Evolutionary conservation across 1,140 invertebrate genomes (phyloP), one percentile per base, ranked within the genome.

Genomic region (Aporrectodea caliginosa): DNA sequence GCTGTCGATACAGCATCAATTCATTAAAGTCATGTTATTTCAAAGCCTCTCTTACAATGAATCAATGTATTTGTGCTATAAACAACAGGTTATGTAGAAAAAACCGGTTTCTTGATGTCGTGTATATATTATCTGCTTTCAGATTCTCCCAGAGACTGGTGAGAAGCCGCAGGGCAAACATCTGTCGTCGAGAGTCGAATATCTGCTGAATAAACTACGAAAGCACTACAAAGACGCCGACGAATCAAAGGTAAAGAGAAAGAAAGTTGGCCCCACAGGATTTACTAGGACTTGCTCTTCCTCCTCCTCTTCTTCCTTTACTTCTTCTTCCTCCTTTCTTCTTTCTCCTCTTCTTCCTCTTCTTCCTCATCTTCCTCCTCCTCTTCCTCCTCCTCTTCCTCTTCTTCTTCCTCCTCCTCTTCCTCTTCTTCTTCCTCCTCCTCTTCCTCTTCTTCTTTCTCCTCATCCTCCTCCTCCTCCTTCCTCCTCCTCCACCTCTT

Each of bases 81-180:
- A 6, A 58, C 43, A 58, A 58, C 6, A 58, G 6, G 22, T 58
- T 58, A 58, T 6, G 6, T 58, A n/a, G n/a, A n/a, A n/a, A n/a
- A 27, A 12, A 12, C 71, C 6, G 2, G 27, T n/a, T 72, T 72
- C 6, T 58, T 58, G 6, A 58, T 58, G 6, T 58, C 43, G 43
- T 58, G 43, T 22, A 58, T 58, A 12, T 58, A 6, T 58, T 6
- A 12, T 35, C 69, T 14, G 74, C n/a, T 82, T 83, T 27, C 82
- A 90, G 91, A 96, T 98, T 84, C 88, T 93, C 0, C 93, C 94
- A 84, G 94, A 95, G 88, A 88, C 85, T 6, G 94, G 95, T 79
- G 75, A 82, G 70, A 98, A 98, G 89, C 95, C 95, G 6, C 95
- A 98, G 89, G 93, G 92, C 0, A 98, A 98, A 87, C 95, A 98